Percentiles rank a stretch among this genome's conserved stretches.
Conservation (phyloP, 2,113 vertebrate species). For the Sminthopsis crassicaudata region DNA sequence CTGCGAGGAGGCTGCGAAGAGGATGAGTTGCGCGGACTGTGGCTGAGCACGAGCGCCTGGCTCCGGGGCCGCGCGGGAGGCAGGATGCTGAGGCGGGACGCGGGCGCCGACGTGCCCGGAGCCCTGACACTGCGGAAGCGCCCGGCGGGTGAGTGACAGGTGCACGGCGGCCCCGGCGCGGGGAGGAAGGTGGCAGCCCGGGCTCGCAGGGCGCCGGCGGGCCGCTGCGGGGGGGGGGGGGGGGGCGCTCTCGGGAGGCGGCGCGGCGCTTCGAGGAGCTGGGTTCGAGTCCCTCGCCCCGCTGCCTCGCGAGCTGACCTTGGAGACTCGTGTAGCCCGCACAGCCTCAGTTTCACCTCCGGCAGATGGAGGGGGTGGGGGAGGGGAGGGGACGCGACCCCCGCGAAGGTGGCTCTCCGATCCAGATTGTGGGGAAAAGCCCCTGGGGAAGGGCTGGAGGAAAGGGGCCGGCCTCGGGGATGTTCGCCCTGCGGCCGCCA, state of each 20-base stretch:
- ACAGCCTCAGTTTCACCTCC: neutral
- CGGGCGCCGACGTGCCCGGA: neutral
- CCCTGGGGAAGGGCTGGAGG: neutral
- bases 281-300: neutral
- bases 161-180: neutral
- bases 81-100: neutral
- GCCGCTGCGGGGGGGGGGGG: neutral
- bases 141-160: neutral
- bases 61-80: conserved; percentile 34
- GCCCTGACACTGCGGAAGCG: neutral
- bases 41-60: neutral
- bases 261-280: too few relatives aligned
- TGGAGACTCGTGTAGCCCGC: neutral
- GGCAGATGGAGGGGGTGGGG: neutral
- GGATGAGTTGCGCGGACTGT: neutral
- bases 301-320: neutral
- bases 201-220: neutral
- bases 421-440: neutral
- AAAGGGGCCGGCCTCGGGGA: neutral
- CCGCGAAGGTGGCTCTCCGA: neutral
- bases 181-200: neutral
- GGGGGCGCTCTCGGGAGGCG: neutral
- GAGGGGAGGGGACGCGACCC: neutral
- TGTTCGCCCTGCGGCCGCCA: neutral
- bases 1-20: neutral